A percentile compares a stretch with the other conserved stretches of the same genome.
These are phyloP conservation scores for Perca flavescens DNA, from an alignment of 2,113 vertebrate genomes.

Conservation along the genomic window DNA sequence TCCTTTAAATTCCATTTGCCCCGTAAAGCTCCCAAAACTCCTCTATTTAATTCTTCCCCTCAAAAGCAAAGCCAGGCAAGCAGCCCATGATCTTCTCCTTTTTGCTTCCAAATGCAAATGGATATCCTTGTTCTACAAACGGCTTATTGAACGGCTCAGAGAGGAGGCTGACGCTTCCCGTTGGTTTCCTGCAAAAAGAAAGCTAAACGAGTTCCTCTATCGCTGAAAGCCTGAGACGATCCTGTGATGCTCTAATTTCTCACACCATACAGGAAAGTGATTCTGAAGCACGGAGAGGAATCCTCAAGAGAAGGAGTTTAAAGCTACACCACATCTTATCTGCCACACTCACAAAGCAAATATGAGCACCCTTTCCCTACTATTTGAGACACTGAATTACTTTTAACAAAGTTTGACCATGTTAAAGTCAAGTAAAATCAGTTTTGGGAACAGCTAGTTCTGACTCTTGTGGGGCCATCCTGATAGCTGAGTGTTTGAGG, in stretches of 20 bases:
- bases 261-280: neutral
- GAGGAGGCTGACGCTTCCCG: slow-evolving; percentile 20
- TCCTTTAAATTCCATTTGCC: slow-evolving; percentile 44
- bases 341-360: neutral
- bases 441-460: neutral
- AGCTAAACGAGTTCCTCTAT: neutral
- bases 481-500: neutral
- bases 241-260: neutral
- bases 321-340: neutral
- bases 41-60: slow-evolving; percentile 53
- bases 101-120: slow-evolving; percentile 61
- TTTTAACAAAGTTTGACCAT: neutral
- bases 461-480: neutral
- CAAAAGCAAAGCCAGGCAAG: slow-evolving; percentile 53
- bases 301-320: neutral
- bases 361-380: neutral
- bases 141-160: slow-evolving; percentile 51
- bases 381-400: neutral
- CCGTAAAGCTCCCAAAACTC: slow-evolving; percentile 45
- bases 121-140: slow-evolving; percentile 62
- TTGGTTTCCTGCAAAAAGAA: slow-evolving; percentile 5
- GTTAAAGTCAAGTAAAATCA: neutral
- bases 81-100: slow-evolving; percentile 56
- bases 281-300: rapidly evolving
- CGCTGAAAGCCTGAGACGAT: neutral